Evolutionary conservation across 2,888 invertebrate species (phyloP), one percentile per base, ranked within the genome.

Genomic region (Liposcelis brunnea): DNA sequence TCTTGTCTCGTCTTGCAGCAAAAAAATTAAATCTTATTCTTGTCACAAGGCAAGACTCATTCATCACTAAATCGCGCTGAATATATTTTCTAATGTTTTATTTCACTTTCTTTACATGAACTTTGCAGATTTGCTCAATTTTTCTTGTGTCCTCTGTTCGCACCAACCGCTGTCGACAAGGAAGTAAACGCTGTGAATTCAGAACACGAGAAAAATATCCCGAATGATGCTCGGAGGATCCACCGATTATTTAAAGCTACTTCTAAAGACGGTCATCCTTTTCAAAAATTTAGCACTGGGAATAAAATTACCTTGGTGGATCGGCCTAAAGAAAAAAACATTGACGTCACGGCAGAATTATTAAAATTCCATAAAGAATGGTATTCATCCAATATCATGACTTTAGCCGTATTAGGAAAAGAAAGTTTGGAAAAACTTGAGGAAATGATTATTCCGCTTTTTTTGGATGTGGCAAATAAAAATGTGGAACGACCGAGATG

Each of bases 341-440:
- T 93, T 11, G 78, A 89, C 60, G 81, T 93, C 2, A 70, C 95
- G 12, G 76, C 84, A 47, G 86, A 84, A 53, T 65, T 98, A 11
- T 68, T 97, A 1, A 77, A 85, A 55, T 98, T 95, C 63, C 91
- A 98, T 66, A 67, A 75, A 10, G 66, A 77, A 49, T 90, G 86
- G 81, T 98, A 98, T 65, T 97, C 95, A 0, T 72, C 95, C 0
- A 95, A 97, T 64, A 78, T 94, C 45, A 98, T 93, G 94, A 75
- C 79, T 2, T 66, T 95, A 8, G 76, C 81, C 44, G 77, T 97
- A 2, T 66, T 94, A 50, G 94, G 94, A 48, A 90, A 86, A 74
- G 94, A 97, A 64, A 74, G 74, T 18, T 68, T 97, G 31, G 89
- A 95, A 60, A 84, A 90, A 46, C 63, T 98, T 38, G 84, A 90